Evolutionary conservation across 1,140 invertebrate genomes (phyloP), one percentile per base, ranked within the genome.

Genomic region (Scaptomyza montana): DNA sequence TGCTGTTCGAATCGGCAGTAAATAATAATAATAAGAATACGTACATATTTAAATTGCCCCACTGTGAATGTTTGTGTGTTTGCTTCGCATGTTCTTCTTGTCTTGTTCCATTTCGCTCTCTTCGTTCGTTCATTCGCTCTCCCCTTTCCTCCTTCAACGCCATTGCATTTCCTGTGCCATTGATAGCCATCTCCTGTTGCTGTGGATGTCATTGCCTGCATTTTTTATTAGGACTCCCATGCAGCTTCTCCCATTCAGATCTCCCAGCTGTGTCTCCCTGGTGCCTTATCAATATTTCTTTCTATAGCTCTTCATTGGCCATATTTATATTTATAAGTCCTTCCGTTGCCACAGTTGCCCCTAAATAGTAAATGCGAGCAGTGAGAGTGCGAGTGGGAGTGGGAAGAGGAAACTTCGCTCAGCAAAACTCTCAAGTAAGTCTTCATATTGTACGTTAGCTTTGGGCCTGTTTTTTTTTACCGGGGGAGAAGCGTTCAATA

Each of bases 1-100:
- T 39, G 55, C 68, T 74, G 55, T 73, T 72, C 55, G 13, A 43
- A 51, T 39, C 82, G 51, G 49, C 72, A 63, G 82, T 82, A 87
- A 86, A 86, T 86, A 87, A 86, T 86, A 85, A 80, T 79, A 82
- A 84, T 77, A 82, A 84, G 85, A 85, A 59, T 72, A 60, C 49
- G 41, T 47, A 67, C 72, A 87, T 87, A 86, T 87, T 87, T 87
- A 86, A 87, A 86, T 82, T 87, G 74, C 43, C 70, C 54, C 55
- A 57, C 53, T 57, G 45, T 47, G 33, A 10, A 21, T 21, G 25
- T n/a, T 25, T 10, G 41, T 13, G 39, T 43, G 39, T 43, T 12
- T 43, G 39, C 16, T 9, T 7, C 3, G 21, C 21, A 2, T 25
- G 21, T 25, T 25, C 21, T 25, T 25, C 21, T 1, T 25, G 21